phyloP scores from a whole-genome alignment of 2,888 invertebrate species.

The Drosophila subsilvestris region DNA sequence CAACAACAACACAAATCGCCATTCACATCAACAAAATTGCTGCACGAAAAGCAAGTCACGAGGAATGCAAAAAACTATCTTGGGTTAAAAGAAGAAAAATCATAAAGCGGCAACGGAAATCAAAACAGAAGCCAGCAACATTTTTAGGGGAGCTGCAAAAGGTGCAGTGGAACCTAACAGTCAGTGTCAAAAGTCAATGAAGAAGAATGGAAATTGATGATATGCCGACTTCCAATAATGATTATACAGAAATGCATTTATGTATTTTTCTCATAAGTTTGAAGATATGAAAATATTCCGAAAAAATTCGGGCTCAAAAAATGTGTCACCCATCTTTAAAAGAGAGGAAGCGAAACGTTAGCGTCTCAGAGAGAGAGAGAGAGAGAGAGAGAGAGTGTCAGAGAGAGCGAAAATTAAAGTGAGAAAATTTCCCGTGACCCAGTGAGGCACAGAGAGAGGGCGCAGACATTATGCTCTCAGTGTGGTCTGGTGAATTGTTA shows the following conservation, averaged over 20 bases:
- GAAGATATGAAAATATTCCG: slow-evolving; percentile 26
- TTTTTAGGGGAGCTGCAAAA: slow-evolving; percentile 18
- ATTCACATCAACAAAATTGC: slow-evolving; percentile 65
- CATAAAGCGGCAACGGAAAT: slow-evolving; percentile 8
- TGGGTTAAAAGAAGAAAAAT: too few relatives aligned
- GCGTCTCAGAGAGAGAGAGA: slow-evolving; percentile 5
- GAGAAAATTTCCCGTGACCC: slow-evolving; percentile 71
- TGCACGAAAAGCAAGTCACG: slow-evolving; percentile 60
- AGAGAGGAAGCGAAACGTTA: slow-evolving; percentile 17
- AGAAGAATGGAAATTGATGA: slow-evolving; percentile 5
- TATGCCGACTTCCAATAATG: slow-evolving; percentile 19
- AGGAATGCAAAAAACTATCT: slow-evolving; percentile 20
- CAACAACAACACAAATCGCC: slow-evolving; percentile 42
- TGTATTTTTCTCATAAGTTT: slow-evolving; percentile 53
- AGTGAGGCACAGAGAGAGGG: slow-evolving; percentile 43
- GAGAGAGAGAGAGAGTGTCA: slow-evolving; percentile 1
- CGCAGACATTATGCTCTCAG: slow-evolving; percentile 10
- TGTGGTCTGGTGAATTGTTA: slow-evolving; percentile 55
- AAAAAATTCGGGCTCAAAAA: slow-evolving; percentile 47
- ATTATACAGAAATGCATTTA: slow-evolving; percentile 24
- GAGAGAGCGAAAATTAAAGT: slow-evolving; percentile 1
- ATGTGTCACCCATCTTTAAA: slow-evolving; percentile 63
- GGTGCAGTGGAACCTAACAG: slow-evolving; percentile 10
- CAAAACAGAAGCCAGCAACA: slow-evolving; percentile 23
- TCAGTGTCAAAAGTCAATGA: slow-evolving; percentile 16